Base-by-base conservation (phyloP, 2,888 invertebrate species). In the Leistus spinibarbis region DNA sequence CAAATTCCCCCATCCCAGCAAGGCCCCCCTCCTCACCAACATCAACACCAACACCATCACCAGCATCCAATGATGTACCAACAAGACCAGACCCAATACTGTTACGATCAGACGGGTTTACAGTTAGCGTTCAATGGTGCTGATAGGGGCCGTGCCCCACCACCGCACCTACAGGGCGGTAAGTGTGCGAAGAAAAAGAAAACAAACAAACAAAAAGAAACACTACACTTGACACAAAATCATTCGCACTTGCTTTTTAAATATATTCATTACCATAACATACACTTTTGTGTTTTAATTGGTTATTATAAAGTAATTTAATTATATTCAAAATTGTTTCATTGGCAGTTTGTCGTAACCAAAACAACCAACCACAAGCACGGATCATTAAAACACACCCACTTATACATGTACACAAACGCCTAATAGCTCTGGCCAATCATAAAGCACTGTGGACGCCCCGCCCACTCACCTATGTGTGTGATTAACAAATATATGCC, bases 91-190 rank as follows among this genome's bases (percentile, higher is more conserved):
- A 86, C 85, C 85, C 88, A 88, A 86, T 89, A 88, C 87, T 88
- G 88, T 88, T 89, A 88, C 85, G 88, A 89, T 87, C 88, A 88
- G 85, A 85, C 87, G 84, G 86, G 83, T 83, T 83, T 84, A 84
- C 84, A 84, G 82, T 83, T 84, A 84, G 81, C 83, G 82, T 84
- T 84, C 84, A 84, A 84, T 83, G 84, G 85, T 80, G 83, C 84
- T 79, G 85, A 84, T 81, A 83, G 85, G 83, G 85, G 84, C 80
- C 83, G 85, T 77, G 82, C 82, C 78, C 83, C 85, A 80, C 76
- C 75, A 68, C 82, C 83, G 78, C 85, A 85, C 82, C 85, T 85
- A 77, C 86, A 86, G 82, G 83, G 85, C 83, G 86, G 86, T 87
- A 87, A 87, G 87, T 87, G 82, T 79, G 79, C 82, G 82, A 78